Conservation (phyloP, 2,888 invertebrate genomes). For the Drosophila nigricruria region DNA sequence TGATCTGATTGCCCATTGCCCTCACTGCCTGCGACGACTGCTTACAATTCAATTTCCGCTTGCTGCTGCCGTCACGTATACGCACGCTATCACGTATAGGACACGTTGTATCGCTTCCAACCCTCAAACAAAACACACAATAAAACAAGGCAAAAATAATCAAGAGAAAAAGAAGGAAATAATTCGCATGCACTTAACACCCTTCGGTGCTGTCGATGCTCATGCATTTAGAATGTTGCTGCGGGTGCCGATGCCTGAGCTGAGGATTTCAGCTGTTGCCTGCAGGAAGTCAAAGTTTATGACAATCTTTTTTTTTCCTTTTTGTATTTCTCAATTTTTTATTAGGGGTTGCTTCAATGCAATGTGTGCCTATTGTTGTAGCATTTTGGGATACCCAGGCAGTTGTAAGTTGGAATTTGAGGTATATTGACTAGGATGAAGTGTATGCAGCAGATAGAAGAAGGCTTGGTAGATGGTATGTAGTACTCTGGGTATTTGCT, state of each 20-base stretch:
- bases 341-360: slow-evolving; percentile 16
- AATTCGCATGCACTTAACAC: slow-evolving; percentile 63
- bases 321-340: neutral
- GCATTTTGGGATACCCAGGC: neutral
- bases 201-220: slow-evolving; percentile 36
- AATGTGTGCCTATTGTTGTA: slow-evolving; percentile 37
- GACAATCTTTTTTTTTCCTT: slow-evolving; percentile 33
- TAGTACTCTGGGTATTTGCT: neutral
- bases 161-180: slow-evolving; percentile 30
- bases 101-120: slow-evolving; percentile 57
- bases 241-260: slow-evolving; percentile 1
- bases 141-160: neutral
- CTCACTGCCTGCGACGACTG: slow-evolving; percentile 15
- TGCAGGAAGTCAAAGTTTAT: slow-evolving; percentile 12
- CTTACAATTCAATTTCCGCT: slow-evolving; percentile 66
- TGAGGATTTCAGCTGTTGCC: slow-evolving; percentile 60
- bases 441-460: too few relatives aligned
- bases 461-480: neutral
- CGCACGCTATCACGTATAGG: slow-evolving; percentile 68
- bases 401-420: neutral
- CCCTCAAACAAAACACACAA: slow-evolving; percentile 17
- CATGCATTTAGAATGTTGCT: slow-evolving; percentile 46
- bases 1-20: slow-evolving; percentile 34
- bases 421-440: too few relatives aligned
- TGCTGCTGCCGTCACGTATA: slow-evolving; percentile 56